phyloP scores from a whole-genome alignment of 2,113 vertebrate species.

The zebrafish (Danio rerio) region GRCz12tu NC_133184.1:4071001-4071500 shows the following conservation, averaged over 20 bases:
- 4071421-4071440: not conserved
- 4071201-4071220: not conserved
- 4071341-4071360: no score
- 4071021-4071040: not conserved
- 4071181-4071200: not conserved
- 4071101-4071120: not conserved
- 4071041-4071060: not conserved
- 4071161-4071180: not conserved
- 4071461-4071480: not conserved
- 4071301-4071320: no score
- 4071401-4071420: no score
- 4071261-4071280: no score
- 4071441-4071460: not conserved
- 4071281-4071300: no score
- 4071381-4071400: no score
- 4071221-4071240: no score
- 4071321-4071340: no score
- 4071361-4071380: no score
- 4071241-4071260: no score
- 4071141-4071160: not conserved
- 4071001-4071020: not conserved
- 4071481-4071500: slow-evolving; percentile 25
- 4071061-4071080: not conserved
- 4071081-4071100: not conserved
- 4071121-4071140: not conserved